phyloP scores from a whole-genome alignment of 2,797 vertebrate species.

The Oryzias sinensis region DNA sequence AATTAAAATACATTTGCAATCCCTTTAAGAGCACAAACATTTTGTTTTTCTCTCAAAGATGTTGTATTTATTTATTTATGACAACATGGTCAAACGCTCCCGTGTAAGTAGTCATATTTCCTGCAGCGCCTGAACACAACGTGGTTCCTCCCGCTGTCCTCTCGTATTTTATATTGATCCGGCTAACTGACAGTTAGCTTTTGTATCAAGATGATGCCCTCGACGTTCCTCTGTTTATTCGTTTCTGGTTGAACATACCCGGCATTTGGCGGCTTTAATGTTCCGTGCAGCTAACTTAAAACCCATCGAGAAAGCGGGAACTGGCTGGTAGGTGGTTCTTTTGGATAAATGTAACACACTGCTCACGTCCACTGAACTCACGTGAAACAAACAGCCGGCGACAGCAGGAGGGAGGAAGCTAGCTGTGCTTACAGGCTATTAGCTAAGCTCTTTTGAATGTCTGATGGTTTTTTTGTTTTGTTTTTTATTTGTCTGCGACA shows the following conservation, averaged over 20 bases:
- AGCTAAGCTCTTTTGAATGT: conserved; percentile 17
- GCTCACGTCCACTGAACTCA: conserved; percentile 50
- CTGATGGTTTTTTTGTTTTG: background rate
- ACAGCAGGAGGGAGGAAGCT: conserved; percentile 32
- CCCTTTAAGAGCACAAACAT: too few relatives aligned
- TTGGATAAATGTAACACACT: conserved; percentile 48
- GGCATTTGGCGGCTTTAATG: conserved; percentile 78
- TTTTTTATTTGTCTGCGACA: background rate
- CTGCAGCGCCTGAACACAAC: conserved; percentile 35
- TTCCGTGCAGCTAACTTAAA: conserved; percentile 80
- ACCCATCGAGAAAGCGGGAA: conserved; percentile 83
- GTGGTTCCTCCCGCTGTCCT: conserved; percentile 26
- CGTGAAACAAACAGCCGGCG: conserved; percentile 48
- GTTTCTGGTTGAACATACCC: conserved; percentile 73
- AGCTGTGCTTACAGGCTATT: conserved; percentile 33
- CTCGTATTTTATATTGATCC: conserved; percentile 52
- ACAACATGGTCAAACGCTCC: background rate
- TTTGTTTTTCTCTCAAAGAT: too few relatives aligned
- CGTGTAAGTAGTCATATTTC: fast-evolving
- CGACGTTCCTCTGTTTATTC: conserved; percentile 54
- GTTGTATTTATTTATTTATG: background rate
- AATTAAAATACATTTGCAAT: too few relatives aligned
- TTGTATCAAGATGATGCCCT: conserved; percentile 73
- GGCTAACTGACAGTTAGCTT: conserved; percentile 48
- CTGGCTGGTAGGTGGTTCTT: conserved; percentile 79